Evolutionary conservation across 2,888 invertebrate genomes (phyloP).

Genomic region (Nemotelus pantherinus): DNA sequence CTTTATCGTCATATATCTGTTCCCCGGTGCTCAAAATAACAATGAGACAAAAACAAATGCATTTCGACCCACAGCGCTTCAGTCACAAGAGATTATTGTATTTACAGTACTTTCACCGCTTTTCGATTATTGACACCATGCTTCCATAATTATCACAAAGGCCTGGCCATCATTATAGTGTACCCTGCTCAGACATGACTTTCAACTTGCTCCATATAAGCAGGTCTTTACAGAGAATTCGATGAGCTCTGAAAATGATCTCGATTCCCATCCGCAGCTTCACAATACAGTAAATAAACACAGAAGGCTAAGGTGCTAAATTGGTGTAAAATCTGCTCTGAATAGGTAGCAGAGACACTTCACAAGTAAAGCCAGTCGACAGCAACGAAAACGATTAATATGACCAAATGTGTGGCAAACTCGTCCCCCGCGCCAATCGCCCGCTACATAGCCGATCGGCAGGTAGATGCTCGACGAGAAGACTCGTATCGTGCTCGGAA

Average conservation of each 20-base stretch:
- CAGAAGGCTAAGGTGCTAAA: background rate
- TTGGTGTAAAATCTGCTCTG: constrained; percentile 3
- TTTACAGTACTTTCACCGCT: too few relatives aligned
- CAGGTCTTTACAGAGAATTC: background rate
- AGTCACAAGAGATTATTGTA: too few relatives aligned
- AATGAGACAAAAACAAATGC: too few relatives aligned
- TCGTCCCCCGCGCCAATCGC: background rate
- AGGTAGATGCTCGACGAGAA: background rate
- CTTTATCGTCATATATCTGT: too few relatives aligned
- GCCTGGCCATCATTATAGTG: too few relatives aligned
- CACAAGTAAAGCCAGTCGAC: background rate
- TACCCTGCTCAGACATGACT: too few relatives aligned
- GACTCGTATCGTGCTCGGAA: background rate
- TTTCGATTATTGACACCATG: too few relatives aligned
- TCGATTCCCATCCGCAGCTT: background rate
- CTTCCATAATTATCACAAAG: too few relatives aligned
- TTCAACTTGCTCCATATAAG: too few relatives aligned
- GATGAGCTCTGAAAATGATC: background rate
- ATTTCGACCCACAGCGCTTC: too few relatives aligned
- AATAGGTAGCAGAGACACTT: background rate
- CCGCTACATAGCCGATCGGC: background rate
- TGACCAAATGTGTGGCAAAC: background rate
- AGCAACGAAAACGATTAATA: background rate
- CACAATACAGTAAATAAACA: background rate
- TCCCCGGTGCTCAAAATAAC: too few relatives aligned